A percentile compares a stretch with the other conserved stretches of the same genome.
Conservation (phyloP, 2,888 invertebrate genomes). For the Tetragnatha montana region DNA sequence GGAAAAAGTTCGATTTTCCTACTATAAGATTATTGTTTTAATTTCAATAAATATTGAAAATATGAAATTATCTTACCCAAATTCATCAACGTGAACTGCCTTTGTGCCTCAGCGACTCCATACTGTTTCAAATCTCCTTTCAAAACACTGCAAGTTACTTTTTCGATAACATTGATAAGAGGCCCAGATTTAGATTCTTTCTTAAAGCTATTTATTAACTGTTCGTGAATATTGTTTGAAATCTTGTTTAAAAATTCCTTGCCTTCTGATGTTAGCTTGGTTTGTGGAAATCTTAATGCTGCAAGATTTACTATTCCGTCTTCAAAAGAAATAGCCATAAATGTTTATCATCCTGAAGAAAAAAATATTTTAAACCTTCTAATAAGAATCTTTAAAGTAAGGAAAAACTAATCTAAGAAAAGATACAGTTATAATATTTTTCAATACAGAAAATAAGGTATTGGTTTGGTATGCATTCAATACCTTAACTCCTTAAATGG, state of each 20-base stretch:
- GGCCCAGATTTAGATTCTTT: neutral
- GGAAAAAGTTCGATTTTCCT: neutral
- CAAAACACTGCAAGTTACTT: neutral
- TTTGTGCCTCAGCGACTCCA: neutral
- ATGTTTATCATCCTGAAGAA: too few species aligned
- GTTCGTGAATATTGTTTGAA: neutral
- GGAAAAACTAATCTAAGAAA: too few species aligned
- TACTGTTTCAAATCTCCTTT: neutral
- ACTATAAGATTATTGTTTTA: neutral
- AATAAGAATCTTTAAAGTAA: too few species aligned
- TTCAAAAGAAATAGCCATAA: neutral
- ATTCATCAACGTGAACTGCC: neutral
- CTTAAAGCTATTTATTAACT: neutral
- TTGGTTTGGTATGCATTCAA: too few species aligned
- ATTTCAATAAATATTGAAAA: too few species aligned
- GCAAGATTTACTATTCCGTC: neutral
- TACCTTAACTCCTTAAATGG: too few species aligned
- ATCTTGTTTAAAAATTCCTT: neutral
- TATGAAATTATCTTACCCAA: neutral
- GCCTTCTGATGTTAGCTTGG: neutral
- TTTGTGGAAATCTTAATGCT: neutral
- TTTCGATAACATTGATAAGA: neutral
- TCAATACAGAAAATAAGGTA: too few species aligned
- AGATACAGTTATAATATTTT: too few species aligned
- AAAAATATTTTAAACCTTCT: too few species aligned